Evolutionary conservation across 2,797 vertebrate genomes (phyloP).

Genomic region (Atherinosoma microstoma): DNA sequence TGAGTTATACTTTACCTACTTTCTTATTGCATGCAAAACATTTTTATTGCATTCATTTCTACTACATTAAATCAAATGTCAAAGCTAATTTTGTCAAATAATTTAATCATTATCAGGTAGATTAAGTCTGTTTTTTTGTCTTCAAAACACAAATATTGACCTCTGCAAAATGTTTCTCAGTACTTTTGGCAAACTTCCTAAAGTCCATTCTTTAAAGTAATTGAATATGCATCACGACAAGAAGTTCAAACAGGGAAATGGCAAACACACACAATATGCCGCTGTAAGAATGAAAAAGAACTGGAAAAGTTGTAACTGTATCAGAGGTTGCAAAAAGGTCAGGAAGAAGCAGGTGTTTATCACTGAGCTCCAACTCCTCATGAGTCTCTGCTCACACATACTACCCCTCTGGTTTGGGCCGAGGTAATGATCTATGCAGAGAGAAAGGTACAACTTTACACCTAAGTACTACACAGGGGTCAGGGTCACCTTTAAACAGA

Average conservation of each 20-base stretch:
- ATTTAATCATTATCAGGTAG: background rate
- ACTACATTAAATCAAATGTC: background rate
- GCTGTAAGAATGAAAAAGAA: conserved; percentile 30
- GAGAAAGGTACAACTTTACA: conserved; percentile 62
- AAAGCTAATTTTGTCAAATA: background rate
- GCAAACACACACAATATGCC: background rate
- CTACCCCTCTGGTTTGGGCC: conserved; percentile 45
- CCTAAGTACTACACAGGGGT: conserved; percentile 54
- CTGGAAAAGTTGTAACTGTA: conserved; percentile 35
- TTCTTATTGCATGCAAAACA: background rate
- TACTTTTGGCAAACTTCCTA: background rate
- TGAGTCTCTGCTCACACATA: conserved; percentile 47
- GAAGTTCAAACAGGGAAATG: conserved; percentile 12
- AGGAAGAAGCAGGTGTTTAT: conserved; percentile 67
- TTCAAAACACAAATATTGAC: background rate
- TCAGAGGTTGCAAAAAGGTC: conserved; percentile 55
- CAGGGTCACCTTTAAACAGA: conserved; percentile 79
- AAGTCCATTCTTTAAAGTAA: background rate
- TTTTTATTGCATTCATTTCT: background rate
- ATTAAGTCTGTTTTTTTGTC: background rate
- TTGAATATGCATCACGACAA: conserved; percentile 7
- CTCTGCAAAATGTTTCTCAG: background rate
- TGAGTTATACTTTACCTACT: background rate
- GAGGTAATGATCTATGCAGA: conserved; percentile 73
- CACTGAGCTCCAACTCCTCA: conserved; percentile 55